These are phyloP conservation scores for Leucoptera coffeella DNA, from an alignment of 2,888 invertebrate species.

Conservation along the genomic window DNA sequence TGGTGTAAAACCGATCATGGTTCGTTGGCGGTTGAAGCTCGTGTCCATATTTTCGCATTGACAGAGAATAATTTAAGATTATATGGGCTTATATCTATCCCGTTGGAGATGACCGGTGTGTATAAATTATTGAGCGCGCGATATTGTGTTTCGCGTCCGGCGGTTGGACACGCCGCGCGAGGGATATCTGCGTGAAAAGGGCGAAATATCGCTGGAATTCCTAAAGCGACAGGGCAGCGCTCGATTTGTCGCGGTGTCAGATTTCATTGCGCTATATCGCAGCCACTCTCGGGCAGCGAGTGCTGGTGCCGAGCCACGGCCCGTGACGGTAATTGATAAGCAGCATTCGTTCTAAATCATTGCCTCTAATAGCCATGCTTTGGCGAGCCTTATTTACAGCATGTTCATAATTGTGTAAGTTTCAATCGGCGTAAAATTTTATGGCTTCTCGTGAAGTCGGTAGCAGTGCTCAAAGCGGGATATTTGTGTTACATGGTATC, in stretches of 20 bases:
- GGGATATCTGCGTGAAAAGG: conserved; percentile 49
- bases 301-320: conserved; percentile 23
- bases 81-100: conserved; percentile 5
- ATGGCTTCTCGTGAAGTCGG: conserved; percentile 9
- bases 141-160: conserved; percentile 51
- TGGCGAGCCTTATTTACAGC: conserved; percentile 3
- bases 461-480: conserved; percentile 12
- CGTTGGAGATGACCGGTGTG: conserved; percentile 18
- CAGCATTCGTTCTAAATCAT: conserved; percentile 14
- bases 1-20: no score
- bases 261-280: conserved; percentile 43
- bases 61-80: conserved; percentile 18
- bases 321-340: conserved; percentile 35
- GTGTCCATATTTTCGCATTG: no score
- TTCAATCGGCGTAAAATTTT: conserved; percentile 5
- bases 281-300: conserved; percentile 10
- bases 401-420: conserved; percentile 2
- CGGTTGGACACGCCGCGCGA: conserved; percentile 37
- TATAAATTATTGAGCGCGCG: conserved; percentile 43
- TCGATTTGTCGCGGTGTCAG: conserved; percentile 49
- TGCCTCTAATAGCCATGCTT: conserved; percentile 1
- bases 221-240: conserved; percentile 47
- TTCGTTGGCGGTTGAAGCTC: no score
- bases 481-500: conserved; percentile 13
- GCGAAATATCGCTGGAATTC: conserved; percentile 52